A percentile compares a stretch with the other conserved stretches of the same genome.
phyloP scores from a whole-genome alignment of 53 echinoderm and acorn worm genomes.

The Temnopleurus reevesii region DNA sequence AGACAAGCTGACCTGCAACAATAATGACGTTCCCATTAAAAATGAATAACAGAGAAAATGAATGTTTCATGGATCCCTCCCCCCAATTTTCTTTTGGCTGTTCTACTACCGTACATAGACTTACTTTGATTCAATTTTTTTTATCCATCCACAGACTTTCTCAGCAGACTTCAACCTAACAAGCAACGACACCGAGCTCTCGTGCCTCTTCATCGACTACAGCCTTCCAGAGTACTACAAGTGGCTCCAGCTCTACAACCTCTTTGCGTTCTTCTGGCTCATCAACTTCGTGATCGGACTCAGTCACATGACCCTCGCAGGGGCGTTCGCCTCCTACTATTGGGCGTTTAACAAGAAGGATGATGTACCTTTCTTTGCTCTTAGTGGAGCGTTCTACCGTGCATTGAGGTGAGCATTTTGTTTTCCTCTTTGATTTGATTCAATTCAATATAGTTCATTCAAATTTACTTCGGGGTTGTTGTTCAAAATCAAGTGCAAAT shows the following conservation, averaged over 20 bases:
- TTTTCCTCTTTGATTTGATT: too few species aligned
- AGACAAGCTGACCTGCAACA: too few species aligned
- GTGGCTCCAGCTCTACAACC: conserved; percentile 86
- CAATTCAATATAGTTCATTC: too few species aligned
- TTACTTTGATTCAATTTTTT: not conserved
- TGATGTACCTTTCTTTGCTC: conserved; percentile 79
- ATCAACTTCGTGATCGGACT: conserved; percentile 88
- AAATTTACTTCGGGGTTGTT: too few species aligned
- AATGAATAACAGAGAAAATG: too few species aligned
- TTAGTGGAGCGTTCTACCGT: conserved; percentile 68
- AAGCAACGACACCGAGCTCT: conserved; percentile 26
- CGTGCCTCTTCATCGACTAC: conserved; percentile 84
- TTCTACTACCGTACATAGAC: not conserved
- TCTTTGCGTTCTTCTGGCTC: conserved; percentile 91
- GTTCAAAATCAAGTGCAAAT: too few species aligned
- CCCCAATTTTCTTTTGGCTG: not conserved
- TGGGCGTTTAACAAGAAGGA: conserved; percentile 89
- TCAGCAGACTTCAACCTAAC: conserved; percentile 39
- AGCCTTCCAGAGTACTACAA: conserved; percentile 70
- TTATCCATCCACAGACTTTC: conserved; percentile 35
- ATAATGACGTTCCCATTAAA: too few species aligned
- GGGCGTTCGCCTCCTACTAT: conserved; percentile 91
- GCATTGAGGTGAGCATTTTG: conserved; percentile 76
- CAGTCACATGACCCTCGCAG: conserved; percentile 86
- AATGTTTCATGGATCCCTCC: too few species aligned